These are phyloP conservation scores for Mercenaria mercenaria DNA, from an alignment of 1,140 invertebrate species.

Conservation along the genomic window DNA sequence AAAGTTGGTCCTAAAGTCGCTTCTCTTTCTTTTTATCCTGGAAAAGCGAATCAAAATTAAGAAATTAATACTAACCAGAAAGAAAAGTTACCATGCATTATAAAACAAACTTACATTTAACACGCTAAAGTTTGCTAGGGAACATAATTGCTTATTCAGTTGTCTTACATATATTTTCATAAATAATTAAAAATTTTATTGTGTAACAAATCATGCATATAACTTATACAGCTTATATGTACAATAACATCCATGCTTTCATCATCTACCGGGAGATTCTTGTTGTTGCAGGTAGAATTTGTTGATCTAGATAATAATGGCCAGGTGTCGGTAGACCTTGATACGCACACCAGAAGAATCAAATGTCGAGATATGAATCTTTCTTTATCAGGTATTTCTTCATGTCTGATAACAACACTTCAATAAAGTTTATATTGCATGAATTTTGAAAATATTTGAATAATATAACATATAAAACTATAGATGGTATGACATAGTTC, in stretches of 20 bases:
- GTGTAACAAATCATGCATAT: too few species aligned
- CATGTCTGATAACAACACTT: background rate
- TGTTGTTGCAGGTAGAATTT: background rate
- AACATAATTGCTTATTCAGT: too few species aligned
- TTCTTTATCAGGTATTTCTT: background rate
- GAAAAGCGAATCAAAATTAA: background rate
- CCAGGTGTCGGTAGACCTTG: background rate
- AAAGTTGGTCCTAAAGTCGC: background rate
- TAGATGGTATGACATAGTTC: background rate
- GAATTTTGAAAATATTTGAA: background rate
- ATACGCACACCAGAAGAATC: background rate
- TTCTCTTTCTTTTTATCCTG: background rate
- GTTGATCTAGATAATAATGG: slow-evolving; percentile 1
- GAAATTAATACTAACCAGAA: too few species aligned
- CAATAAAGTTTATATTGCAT: background rate
- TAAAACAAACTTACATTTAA: too few species aligned
- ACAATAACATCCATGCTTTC: too few species aligned
- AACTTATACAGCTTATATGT: too few species aligned
- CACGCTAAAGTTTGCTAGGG: too few species aligned
- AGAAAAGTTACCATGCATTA: too few species aligned
- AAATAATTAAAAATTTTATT: too few species aligned
- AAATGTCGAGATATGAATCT: background rate
- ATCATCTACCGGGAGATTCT: background rate
- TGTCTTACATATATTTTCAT: too few species aligned
- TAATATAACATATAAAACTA: background rate